These are phyloP conservation scores for Nothobranchius furzeri DNA, from an alignment of 2,113 vertebrate genomes.

Conservation along the genomic window DNA sequence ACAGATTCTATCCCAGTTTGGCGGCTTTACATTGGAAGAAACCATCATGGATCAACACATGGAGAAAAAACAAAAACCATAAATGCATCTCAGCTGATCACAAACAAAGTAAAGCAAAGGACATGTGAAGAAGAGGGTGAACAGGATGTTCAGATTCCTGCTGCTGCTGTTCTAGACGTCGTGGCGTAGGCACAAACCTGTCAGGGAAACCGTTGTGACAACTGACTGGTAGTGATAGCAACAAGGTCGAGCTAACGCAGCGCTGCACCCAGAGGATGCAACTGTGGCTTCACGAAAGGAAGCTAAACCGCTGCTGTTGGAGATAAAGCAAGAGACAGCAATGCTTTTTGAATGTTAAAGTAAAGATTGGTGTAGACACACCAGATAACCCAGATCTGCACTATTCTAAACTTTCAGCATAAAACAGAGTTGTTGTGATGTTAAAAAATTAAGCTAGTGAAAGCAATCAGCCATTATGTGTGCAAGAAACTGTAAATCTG, in stretches of 20 bases:
- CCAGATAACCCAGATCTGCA: too few relatives aligned
- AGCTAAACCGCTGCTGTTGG: slow-evolving; percentile 32
- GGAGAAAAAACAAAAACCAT: neutral
- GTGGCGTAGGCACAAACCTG: slow-evolving; percentile 40
- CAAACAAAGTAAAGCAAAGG: neutral
- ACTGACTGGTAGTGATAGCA: slow-evolving; percentile 60
- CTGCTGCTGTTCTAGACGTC: slow-evolving; percentile 25
- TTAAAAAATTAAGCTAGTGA: too few relatives aligned
- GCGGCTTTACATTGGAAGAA: neutral
- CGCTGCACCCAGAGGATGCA: slow-evolving; percentile 31
- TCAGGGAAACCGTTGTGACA: slow-evolving; percentile 55
- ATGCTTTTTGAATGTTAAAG: too few relatives aligned
- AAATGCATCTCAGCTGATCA: too few relatives aligned
- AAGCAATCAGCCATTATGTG: too few relatives aligned
- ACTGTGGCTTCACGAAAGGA: slow-evolving; percentile 44
- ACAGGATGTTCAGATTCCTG: slow-evolving; percentile 33
- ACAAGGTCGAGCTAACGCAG: slow-evolving; percentile 36
- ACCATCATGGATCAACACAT: neutral
- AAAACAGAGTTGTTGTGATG: too few relatives aligned
- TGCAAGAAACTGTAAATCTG: too few relatives aligned
- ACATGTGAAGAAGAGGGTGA: slow-evolving; percentile 22
- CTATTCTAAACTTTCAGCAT: too few relatives aligned
- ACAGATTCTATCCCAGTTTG: neutral
- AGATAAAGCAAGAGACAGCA: slow-evolving; percentile 19
- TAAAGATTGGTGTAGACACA: too few relatives aligned